Evolutionary conservation across 2,888 invertebrate species (phyloP), one percentile per base, ranked within the genome.

Genomic region (Drosophila mercatorum): DNA sequence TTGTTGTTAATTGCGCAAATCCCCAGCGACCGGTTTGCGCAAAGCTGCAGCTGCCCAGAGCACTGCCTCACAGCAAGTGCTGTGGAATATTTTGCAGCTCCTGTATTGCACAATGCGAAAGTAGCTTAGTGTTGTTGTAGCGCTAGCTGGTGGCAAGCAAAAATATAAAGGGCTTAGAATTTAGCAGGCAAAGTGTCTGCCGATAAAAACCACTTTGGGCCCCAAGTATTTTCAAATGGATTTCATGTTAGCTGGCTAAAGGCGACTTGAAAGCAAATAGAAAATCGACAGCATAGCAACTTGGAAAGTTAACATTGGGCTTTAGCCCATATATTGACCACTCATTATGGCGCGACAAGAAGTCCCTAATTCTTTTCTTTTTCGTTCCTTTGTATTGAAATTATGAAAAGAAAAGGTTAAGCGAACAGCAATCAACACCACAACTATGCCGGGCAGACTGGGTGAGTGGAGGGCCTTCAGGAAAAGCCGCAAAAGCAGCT

Each of bases 281-380:
- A 28, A 64, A 69, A 74, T 40, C 66, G 58, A 64, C 70, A 61
- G 34, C 31, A 51, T 65, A 57, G 38, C 49, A 63, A 52, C 51
- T 38, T 17, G 6, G 12, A 46, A 68, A 61, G 47, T 58, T 63
- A 40, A 53, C 53, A 28, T 56, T 57, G 12, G 51, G n/a, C 49
- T 31, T n/a, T 12, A 17, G 31, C 40, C 40, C 26, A 8, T 51
- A 8, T 56, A 58, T 64, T 41, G 59, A 73, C 53, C 62, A 61
- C 71, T 86, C 68, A 86, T 83, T 87, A 87, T 67, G 53, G 52
- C 51, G 68, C 68, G 72, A 65, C 67, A 75, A 71, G 38, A 40
- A 28, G 61, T 69, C 26, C 49, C 31, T 17, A 38, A 36, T 11
- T 11, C 52, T 3, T 36, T 11, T 17, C 22, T 22, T 36, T 51